Evolutionary conservation across 2,113 vertebrate species (phyloP).

Genomic region (Orycteropus afer): DNA sequence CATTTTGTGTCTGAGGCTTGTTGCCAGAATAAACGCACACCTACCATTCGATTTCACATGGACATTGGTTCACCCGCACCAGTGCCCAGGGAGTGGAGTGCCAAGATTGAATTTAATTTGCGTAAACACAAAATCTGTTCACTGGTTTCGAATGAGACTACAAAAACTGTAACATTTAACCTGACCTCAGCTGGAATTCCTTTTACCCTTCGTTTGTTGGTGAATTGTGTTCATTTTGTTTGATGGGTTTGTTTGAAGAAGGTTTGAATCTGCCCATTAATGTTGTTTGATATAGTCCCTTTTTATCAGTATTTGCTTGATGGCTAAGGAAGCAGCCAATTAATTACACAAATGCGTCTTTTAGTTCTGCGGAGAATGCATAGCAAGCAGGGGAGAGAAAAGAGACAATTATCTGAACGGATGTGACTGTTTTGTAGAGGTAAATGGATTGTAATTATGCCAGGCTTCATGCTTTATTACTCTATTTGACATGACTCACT

Average conservation of each 20-base stretch:
- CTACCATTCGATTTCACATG: background rate
- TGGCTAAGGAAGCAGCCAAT: constrained; percentile 38
- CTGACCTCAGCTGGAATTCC: constrained; percentile 23
- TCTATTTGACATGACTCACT: background rate
- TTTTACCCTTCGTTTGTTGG: constrained; percentile 35
- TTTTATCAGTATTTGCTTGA: constrained; percentile 20
- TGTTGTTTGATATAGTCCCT: constrained; percentile 20
- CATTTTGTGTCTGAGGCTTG: fast-evolving
- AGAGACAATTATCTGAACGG: constrained; percentile 46
- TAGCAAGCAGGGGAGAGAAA: constrained; percentile 55
- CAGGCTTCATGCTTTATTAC: background rate
- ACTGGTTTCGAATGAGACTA: background rate
- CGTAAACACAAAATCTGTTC: constrained; percentile 69
- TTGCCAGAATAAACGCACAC: background rate
- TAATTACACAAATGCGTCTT: constrained; percentile 44
- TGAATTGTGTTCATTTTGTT: constrained; percentile 35
- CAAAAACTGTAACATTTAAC: constrained; percentile 36
- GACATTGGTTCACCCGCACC: background rate
- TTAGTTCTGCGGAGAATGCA: constrained; percentile 27
- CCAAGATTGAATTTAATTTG: constrained; percentile 68
- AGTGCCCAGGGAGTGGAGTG: background rate
- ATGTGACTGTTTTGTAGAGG: constrained; percentile 25
- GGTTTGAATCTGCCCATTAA: background rate
- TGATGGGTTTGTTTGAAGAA: constrained; percentile 19
- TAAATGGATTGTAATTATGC: background rate